Percentiles rank a stretch among this genome's conserved stretches.
Conservation (phyloP, 2,113 vertebrate species). For the Eurystomus gularis region DNA sequence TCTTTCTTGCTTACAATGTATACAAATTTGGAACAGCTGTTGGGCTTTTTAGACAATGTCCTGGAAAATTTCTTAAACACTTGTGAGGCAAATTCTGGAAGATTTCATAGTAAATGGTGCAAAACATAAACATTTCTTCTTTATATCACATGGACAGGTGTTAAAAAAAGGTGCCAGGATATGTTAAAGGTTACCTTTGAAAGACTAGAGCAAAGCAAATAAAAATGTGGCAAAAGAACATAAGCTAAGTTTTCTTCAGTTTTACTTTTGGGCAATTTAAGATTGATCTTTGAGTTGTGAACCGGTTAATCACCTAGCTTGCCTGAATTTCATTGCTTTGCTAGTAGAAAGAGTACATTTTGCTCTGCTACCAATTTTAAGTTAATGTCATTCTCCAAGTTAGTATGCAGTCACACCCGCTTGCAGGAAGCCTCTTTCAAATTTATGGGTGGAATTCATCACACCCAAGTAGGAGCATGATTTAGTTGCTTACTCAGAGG, state of each 20-base stretch:
- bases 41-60: not conserved
- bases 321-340: not conserved
- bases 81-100: slow-evolving; percentile 24
- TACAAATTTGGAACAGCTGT: slow-evolving; percentile 6
- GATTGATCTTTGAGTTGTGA: not conserved
- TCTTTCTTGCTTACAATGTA: not conserved
- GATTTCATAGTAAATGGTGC: not conserved
- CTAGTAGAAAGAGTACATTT: not conserved
- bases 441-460: not conserved
- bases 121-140: not conserved
- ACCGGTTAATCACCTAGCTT: not conserved
- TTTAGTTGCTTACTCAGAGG: not conserved
- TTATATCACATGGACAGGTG: not conserved
- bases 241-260: not conserved
- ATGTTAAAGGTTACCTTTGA: not conserved
- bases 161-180: not conserved
- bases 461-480: not conserved
- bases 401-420: not conserved
- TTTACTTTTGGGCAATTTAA: not conserved
- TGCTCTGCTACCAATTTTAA: not conserved
- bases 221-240: not conserved
- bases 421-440: not conserved
- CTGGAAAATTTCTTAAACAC: slow-evolving; percentile 12
- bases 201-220: not conserved
- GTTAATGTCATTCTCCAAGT: not conserved